These are phyloP conservation scores for Phocides pigmalion DNA, from an alignment of 1,140 invertebrate species.

Conservation along the genomic window DNA sequence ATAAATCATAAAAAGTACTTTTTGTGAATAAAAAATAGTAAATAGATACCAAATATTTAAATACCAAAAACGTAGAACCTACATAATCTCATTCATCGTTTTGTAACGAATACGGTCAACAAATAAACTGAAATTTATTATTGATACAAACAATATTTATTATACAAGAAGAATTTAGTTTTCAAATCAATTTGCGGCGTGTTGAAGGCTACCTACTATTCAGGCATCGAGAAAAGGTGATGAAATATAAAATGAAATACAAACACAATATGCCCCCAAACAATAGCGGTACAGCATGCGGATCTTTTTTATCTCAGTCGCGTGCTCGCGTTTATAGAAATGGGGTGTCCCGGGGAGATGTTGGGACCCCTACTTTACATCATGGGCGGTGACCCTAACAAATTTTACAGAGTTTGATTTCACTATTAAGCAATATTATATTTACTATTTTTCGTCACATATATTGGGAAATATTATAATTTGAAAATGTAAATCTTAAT, in stretches of 20 bases:
- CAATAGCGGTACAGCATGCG: slow-evolving; percentile 32
- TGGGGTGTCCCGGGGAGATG: slow-evolving; percentile 33
- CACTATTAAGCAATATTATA: not conserved
- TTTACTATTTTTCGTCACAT: not conserved
- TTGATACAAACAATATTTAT: not conserved
- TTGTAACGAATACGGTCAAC: too few species aligned
- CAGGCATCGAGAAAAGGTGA: slow-evolving; percentile 39
- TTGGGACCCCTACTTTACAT: slow-evolving; percentile 20
- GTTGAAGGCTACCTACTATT: not conserved
- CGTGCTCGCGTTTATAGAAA: slow-evolving; percentile 51
- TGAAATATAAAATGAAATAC: slow-evolving; percentile 48
- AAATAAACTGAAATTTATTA: not conserved
- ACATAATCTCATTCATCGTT: too few species aligned
- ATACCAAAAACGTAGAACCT: too few species aligned
- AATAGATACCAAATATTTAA: too few species aligned
- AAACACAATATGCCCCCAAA: slow-evolving; percentile 36
- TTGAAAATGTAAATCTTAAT: too few species aligned
- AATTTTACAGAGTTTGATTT: not conserved
- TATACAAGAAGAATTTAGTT: not conserved
- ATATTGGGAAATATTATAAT: too few species aligned
- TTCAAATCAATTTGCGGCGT: slow-evolving; percentile 1
- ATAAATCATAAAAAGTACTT: too few species aligned
- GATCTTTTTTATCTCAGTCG: slow-evolving; percentile 47
- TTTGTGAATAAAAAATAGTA: too few species aligned
- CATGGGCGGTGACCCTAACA: not conserved